Evolutionary conservation across 1,140 invertebrate species (phyloP), one percentile per base, ranked within the genome.

Genomic region (Tetramorium simillimum): DNA sequence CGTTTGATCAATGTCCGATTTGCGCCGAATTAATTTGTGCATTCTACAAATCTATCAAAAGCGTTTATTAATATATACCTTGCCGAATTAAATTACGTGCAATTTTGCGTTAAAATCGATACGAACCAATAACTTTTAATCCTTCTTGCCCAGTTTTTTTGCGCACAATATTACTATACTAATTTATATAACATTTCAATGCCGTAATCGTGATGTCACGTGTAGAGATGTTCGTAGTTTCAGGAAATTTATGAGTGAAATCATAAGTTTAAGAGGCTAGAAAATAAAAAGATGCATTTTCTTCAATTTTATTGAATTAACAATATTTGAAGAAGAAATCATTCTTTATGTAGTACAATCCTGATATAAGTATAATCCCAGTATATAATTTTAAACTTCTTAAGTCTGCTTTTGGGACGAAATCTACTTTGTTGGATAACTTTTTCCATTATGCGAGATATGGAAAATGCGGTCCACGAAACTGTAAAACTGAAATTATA

Each of bases 401-500:
- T 60, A 53, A 84, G 24, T 84, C 58, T 28, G 80, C 18, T 75
- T 84, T 75, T 46, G 18, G 53, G 40, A 14, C 24, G 14, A 84
- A 75, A 84, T 84, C 53, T 28, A 84, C 40, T 84, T 84, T 62
- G 80, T 37, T 28, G 69, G 46, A 49, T 75, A 84, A 84, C 80
- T 84, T 84, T 84, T 84, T 84, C 80, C 80, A 84, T 84, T 84
- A 84, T 84, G 69, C 80, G 80, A 46, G 24, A 82, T 82, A 24
- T 60, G 69, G 80, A 75, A 73, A 75, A 75, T 73, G 56, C 69
- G 69, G 69, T 75, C n/a, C 80, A 24, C 69, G 40, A 60, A 69
- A 84, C 33, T 84, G 69, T 84, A 84, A 84, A 84, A 84, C 46
- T 84, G 80, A 49, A 84, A 84, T 84, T 73, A 82, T 73, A 60